Evolutionary conservation across 1,140 invertebrate species (phyloP), one percentile per base, ranked within the genome.

Genomic region (Drosophila albomicans): DNA sequence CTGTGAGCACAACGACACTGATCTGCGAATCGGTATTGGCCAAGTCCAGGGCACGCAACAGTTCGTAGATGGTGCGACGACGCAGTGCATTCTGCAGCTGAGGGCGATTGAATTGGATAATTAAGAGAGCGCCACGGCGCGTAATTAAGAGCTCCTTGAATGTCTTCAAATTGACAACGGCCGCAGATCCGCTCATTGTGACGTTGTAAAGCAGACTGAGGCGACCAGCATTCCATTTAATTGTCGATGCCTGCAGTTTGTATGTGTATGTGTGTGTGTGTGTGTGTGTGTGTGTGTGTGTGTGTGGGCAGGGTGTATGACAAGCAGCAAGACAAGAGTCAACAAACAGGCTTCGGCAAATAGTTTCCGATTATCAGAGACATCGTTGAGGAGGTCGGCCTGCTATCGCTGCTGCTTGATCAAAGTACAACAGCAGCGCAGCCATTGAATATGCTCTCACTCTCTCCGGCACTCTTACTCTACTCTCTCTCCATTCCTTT

Each of bases 11-110:
- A 1, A 92, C 56, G 13, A 91, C 25, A 25, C 71, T 76, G 8
- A 92, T 65, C 2, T 25, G 25, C 0, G 73, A 43, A 10, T 91
- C 81, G 15, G 32, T 56, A 7, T 63, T 71, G 64, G 82, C 88
- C 28, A 79, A 35, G 28, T 81, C 78, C 35, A 91, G 35, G 3
- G 68, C 76, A 10, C 82, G 74, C 38, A 91, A 69, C 58, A 93
- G 69, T 41, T 84, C 88, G 16, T 82, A 77, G 46, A 88, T 56
- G 11, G 82, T 91, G 46, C 80, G 77, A 13, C 74, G 63, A 58
- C 94, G 95, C 5, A 98, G 92, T 1, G 97, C 96, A 95, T 99
- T 99, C 90, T 95, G 96, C 79, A 95, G 96, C 41, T 91, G 80
- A 6, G 96, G 96, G 56, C 95, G 94, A 92, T 97, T 96, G 46